Conservation (phyloP, 2,797 vertebrate species). For the Dipus sagitta region DNA sequence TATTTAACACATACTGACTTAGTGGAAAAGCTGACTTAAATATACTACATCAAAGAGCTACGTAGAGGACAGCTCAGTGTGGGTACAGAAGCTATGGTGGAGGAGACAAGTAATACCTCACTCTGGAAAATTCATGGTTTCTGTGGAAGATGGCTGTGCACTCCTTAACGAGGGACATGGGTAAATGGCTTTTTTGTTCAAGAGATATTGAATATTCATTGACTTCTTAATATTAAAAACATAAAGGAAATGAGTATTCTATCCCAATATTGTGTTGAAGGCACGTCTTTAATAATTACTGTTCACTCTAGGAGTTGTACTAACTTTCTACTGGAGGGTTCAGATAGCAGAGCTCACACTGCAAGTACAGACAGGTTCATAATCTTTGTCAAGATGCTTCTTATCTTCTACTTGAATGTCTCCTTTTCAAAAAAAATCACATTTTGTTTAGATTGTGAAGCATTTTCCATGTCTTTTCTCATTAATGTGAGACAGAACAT, state of each 20-base stretch:
- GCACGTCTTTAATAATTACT: not conserved
- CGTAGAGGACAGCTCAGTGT: not conserved
- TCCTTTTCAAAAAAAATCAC: not conserved
- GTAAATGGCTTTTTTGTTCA: not conserved
- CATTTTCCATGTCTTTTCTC: not conserved
- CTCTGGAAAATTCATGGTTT: not conserved
- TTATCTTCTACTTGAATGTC: not conserved
- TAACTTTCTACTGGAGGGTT: not conserved
- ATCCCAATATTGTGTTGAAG: not conserved
- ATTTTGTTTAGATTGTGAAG: not conserved
- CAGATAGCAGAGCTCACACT: not conserved
- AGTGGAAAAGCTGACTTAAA: conserved; percentile 50
- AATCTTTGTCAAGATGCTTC: not conserved
- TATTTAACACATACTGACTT: conserved; percentile 26
- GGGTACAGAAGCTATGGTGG: not conserved
- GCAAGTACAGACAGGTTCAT: not conserved
- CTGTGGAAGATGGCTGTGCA: not conserved
- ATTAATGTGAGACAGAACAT: conserved; percentile 15
- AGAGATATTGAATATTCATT: not conserved
- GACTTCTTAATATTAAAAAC: conserved; percentile 18
- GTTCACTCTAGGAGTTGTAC: not conserved
- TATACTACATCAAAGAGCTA: conserved; percentile 15
- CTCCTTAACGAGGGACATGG: not conserved
- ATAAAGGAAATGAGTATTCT: not conserved
- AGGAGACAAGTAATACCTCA: not conserved